phyloP scores from a whole-genome alignment of 2,797 vertebrate species.

The Rhinogobio ventralis region DNA sequence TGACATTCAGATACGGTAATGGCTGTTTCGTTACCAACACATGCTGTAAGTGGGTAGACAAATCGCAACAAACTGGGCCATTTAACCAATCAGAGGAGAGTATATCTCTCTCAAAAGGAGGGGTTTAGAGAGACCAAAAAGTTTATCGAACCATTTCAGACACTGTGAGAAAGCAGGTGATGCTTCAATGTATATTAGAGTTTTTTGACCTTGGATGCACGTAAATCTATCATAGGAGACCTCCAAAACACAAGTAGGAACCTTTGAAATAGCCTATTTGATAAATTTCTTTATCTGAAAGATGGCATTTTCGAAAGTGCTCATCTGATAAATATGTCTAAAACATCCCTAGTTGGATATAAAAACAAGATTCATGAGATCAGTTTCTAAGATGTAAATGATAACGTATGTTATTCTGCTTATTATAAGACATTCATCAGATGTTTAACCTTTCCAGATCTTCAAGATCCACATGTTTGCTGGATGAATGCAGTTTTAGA shows the following conservation, averaged over 20 bases:
- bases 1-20: background rate
- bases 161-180: background rate
- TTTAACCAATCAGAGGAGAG: background rate
- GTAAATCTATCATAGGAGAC: background rate
- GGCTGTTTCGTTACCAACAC: too few species aligned
- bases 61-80: background rate
- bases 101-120: background rate
- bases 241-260: background rate
- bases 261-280: background rate
- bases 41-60: background rate
- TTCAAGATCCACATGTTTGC: conserved; percentile 1
- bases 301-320: background rate
- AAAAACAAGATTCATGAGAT: background rate
- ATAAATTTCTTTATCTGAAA: background rate
- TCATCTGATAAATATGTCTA: background rate
- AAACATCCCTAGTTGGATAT: background rate
- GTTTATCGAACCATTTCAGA: background rate
- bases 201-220: background rate
- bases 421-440: conserved; percentile 12
- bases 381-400: background rate
- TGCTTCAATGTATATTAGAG: background rate
- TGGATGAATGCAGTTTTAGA: background rate
- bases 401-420: background rate
- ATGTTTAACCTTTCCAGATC: background rate
- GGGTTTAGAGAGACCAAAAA: background rate